Evolutionary conservation across 2,888 invertebrate species (phyloP).

Genomic region (Campoplex nolae): DNA sequence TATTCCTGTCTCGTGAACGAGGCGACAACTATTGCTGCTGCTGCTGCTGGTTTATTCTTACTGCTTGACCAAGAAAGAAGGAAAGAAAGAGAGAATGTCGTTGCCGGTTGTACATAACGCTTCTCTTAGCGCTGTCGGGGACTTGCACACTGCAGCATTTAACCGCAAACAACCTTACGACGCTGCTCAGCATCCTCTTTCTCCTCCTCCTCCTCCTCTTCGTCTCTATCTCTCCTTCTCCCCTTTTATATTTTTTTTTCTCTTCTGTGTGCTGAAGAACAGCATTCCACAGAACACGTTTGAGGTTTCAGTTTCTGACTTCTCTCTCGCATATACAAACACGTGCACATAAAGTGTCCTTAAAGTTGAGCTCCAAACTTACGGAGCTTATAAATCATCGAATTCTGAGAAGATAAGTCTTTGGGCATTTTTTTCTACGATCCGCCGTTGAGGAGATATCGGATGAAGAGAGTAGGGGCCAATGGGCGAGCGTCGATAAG

Average conservation of each 20-base stretch:
- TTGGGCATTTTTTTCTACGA: neutral
- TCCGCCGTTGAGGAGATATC: neutral
- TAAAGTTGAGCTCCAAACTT: neutral
- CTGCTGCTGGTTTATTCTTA: constrained; percentile 28
- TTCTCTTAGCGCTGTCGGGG: constrained; percentile 24
- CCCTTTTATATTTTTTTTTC: constrained; percentile 20
- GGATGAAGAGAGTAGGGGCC: neutral
- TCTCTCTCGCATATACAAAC: constrained; percentile 36
- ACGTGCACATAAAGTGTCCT: neutral
- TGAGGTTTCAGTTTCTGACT: constrained; percentile 75
- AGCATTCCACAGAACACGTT: constrained; percentile 82
- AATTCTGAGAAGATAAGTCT: neutral
- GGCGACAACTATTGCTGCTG: constrained; percentile 28
- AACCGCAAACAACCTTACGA: constrained; percentile 65
- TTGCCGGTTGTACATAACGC: constrained; percentile 20
- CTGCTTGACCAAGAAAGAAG: neutral
- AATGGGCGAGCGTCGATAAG: neutral
- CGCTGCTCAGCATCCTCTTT: constrained; percentile 22
- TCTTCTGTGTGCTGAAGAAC: constrained; percentile 67
- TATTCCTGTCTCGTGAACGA: constrained; percentile 17
- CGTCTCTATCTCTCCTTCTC: neutral
- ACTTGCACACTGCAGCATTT: constrained; percentile 49
- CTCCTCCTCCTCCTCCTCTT: constrained; percentile 19
- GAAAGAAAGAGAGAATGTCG: constrained; percentile 10
- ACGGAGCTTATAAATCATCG: neutral